A percentile compares a stretch with the other conserved stretches of the same genome.
Conservation (phyloP, 2,888 invertebrate genomes). For the Serripes groenlandicus region DNA sequence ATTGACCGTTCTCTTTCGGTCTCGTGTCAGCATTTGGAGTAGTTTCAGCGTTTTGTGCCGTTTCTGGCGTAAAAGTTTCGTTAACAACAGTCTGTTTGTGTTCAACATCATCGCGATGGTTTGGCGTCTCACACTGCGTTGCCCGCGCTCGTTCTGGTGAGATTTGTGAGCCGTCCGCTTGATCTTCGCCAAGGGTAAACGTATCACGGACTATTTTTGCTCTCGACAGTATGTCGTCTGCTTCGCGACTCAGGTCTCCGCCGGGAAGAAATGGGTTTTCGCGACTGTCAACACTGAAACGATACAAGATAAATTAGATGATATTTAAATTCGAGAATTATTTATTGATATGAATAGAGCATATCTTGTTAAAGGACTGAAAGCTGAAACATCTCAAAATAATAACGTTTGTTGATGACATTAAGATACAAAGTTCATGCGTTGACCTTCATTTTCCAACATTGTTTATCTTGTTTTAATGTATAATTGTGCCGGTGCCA, state of each 20-base stretch:
- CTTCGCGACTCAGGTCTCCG: constrained; percentile 97
- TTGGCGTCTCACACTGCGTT: constrained; percentile 25
- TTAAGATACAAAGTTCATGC: no score
- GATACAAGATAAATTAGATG: constrained; percentile 35
- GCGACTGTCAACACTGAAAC: constrained; percentile 96
- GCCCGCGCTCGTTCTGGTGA: constrained; percentile 1
- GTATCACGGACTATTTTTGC: constrained; percentile 84
- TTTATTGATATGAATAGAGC: no score
- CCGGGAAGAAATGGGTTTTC: constrained; percentile 99
- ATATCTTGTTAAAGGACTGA: no score
- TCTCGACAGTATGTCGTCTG: constrained; percentile 96
- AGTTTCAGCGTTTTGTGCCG: constrained; percentile 31
- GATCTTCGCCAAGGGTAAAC: constrained; percentile 78
- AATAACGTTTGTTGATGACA: not conserved
- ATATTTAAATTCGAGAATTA: no score
- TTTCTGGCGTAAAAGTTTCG: constrained; percentile 63
- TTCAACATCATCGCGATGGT: constrained; percentile 7
- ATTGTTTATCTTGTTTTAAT: no score
- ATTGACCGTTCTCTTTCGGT: constrained; percentile 74
- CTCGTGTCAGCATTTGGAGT: constrained; percentile 44
- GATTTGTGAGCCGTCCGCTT: not conserved
- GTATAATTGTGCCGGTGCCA: no score
- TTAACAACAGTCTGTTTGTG: constrained; percentile 45
- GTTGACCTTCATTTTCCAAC: no score
- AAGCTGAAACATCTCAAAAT: not conserved